phyloP scores from a whole-genome alignment of 2,888 invertebrate species.

The Hirtodrosophila alboralis region DNA sequence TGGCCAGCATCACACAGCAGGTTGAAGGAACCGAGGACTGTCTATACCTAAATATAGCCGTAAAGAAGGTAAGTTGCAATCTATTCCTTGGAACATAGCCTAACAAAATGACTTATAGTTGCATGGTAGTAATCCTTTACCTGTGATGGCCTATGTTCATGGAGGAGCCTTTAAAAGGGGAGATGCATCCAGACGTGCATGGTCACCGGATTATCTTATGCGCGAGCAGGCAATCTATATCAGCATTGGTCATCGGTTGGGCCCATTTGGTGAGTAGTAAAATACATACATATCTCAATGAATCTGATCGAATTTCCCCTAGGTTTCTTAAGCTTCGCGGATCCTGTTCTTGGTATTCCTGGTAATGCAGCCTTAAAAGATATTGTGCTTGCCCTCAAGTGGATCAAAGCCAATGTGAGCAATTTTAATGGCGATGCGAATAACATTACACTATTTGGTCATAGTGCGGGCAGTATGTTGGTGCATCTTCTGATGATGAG shows the following conservation, averaged over 20 bases:
- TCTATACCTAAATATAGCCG: constrained; percentile 72
- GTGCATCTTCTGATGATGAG: constrained; percentile 83
- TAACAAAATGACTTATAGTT: constrained; percentile 37
- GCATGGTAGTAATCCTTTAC: constrained; percentile 39
- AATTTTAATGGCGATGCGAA: constrained; percentile 85
- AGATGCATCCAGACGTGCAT: constrained; percentile 66
- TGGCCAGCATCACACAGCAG: constrained; percentile 54
- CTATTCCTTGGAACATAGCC: background rate
- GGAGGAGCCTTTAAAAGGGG: constrained; percentile 62
- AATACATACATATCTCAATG: background rate
- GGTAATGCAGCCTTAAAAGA: constrained; percentile 85
- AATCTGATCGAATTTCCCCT: background rate
- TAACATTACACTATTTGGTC: constrained; percentile 85
- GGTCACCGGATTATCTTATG: constrained; percentile 84
- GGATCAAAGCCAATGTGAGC: constrained; percentile 84
- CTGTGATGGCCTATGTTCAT: constrained; percentile 72
- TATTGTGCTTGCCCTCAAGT: constrained; percentile 84
- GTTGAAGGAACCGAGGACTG: constrained; percentile 78
- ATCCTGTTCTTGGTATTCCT: constrained; percentile 83
- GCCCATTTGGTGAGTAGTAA: constrained; percentile 76
- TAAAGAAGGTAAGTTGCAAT: constrained; percentile 48
- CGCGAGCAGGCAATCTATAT: constrained; percentile 83
- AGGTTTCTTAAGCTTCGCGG: constrained; percentile 85
- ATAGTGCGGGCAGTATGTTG: constrained; percentile 84
- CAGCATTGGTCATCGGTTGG: constrained; percentile 84